Evolutionary conservation across 2,113 vertebrate species (phyloP).

Genomic region (Gymnogyps californianus): DNA sequence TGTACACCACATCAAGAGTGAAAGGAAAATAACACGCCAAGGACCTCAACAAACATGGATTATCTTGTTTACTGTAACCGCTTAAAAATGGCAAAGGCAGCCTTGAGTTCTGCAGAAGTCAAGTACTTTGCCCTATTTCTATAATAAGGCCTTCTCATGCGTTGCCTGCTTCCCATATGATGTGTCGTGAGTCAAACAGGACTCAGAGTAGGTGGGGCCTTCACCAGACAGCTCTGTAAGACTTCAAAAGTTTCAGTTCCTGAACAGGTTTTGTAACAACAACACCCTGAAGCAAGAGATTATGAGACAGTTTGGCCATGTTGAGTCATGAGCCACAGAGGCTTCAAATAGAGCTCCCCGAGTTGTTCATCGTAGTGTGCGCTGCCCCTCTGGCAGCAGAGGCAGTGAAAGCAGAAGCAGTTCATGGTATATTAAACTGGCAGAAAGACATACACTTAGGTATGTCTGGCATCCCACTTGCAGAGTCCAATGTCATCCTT

Average conservation of each 20-base stretch:
- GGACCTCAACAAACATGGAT: background rate
- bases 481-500: background rate
- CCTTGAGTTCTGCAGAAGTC: background rate
- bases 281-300: background rate
- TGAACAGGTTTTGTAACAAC: background rate
- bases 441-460: rapidly evolving
- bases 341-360: background rate
- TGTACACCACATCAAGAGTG: background rate
- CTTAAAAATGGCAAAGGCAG: background rate
- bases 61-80: background rate
- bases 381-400: background rate
- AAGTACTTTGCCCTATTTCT: background rate
- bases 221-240: background rate
- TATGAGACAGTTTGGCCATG: rapidly evolving
- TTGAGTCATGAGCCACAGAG: background rate
- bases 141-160: background rate
- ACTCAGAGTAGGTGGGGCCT: background rate
- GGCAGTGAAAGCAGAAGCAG: background rate
- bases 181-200: background rate
- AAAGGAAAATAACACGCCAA: background rate
- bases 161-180: background rate
- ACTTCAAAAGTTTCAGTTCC: slow-evolving; percentile 1
- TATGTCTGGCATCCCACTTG: background rate
- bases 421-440: rapidly evolving
- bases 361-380: rapidly evolving